Evolutionary conservation across 1,140 invertebrate genomes (phyloP), one percentile per base, ranked within the genome.

Genomic region (Leptinotarsa texana): DNA sequence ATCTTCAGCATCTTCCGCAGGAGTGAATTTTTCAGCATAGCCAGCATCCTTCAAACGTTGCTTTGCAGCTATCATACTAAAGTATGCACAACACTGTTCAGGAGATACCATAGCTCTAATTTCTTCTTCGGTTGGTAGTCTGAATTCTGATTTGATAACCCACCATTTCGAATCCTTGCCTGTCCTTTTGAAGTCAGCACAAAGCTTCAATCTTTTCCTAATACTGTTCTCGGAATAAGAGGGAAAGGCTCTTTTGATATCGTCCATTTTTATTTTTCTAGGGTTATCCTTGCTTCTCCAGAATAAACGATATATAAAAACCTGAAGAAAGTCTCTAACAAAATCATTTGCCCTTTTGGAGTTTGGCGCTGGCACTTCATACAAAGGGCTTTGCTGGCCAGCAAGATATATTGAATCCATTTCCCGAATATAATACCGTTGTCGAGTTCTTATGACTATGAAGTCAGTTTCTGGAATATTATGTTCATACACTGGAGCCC

Each of bases 321-420:
- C 96, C 93, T 95, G 80, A 74, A 87, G 79, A 18, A 57, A 99
- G 85, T 99, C 98, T 79, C 98, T 87, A 1, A 98, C 94, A 85
- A 99, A 99, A 86, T 98, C 98, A 83, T 99, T 99, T 0, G 98
- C 97, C 78, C 96, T 88, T 85, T 99, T 99, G 0, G 98, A 99
- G 87, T 99, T 99, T 0, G 98, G 98, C 21, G 96, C 97, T 1
- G 98, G 98, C 5, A 99, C 98, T 91, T 99, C 98, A 83, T 95
- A 98, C 0, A 99, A 85, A 0, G 98, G 98, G 87, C 97, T 98
- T 81, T 98, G 90, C 87, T 99, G 98, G 0, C 98, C 98, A 57
- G 96, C 95, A 6, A 94, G 92, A 84, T 96, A 99, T 5, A 99
- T 83, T 0, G 92, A 91, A 81, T 98, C 95, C 4, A 97, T 88